Evolutionary conservation across 2,113 vertebrate genomes (phyloP), one percentile per base, ranked within the genome.

Genomic region (Zosterops lateralis): DNA sequence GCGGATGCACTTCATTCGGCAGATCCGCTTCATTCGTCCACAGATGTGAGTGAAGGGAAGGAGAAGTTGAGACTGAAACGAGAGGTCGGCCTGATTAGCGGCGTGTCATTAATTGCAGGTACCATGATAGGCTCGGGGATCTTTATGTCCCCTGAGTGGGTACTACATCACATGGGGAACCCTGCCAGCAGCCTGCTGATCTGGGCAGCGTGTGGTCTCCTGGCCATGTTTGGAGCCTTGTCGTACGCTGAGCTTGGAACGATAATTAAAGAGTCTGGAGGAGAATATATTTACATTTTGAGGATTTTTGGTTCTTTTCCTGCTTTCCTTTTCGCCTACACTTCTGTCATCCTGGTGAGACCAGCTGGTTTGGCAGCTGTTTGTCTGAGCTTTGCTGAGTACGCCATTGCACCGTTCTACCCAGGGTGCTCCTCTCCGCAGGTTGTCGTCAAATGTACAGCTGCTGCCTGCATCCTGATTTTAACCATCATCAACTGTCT

Each of bases 81-180:
- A 68, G 97, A 98, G 38, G 86, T 98, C 0, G 93, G 97, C 28
- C 70, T 99, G 75, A 89, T 98, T 72, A 98, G 98, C 0, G 90
- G 97, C 0, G 90, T 98, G 51, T 98, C 98, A 20, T 87, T 99
- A 45, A 96, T 98, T 36, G 97, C 98, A 8, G 98, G 99, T 32
- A 98, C 97, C 15, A 98, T 98, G 98, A 98, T 99, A 8, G 97
- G 98, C 74, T 98, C 98, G 0, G 98, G 98, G 31, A 98, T 98
- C 90, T 97, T 98, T 66, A 97, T 98, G 97, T 97, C 97, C 17
- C 98, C 98, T 3, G 98, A 98, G 94, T 97, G 98, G 87, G 95
- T 99, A 3, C 91, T 99, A 15, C 76, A 88, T 29, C 94, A 98
- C 10, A 95, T 97, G 42, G 98, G 98, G 18, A 99, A 98, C 71